Base-by-base conservation (phyloP, 1,140 invertebrate species). In the Caenorhabditis latens region DNA sequence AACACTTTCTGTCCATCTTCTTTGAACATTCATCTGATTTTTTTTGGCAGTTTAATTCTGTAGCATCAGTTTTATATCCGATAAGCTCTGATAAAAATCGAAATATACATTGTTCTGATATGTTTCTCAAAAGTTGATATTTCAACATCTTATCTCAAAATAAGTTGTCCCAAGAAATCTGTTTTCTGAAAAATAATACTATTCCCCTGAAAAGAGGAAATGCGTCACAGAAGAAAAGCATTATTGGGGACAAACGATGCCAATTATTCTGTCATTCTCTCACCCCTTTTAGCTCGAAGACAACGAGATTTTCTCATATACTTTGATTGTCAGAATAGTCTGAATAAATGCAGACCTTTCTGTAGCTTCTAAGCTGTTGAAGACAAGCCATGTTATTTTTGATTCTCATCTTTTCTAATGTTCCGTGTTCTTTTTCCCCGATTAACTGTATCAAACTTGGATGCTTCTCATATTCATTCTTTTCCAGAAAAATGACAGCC, bases 231-330 rank as follows among this genome's bases (percentile, higher is more conserved):
- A 32, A 32, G n/a, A n/a, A 32, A 32, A 2, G 2, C 32, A 32
- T 32, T 32, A 32, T 14, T 7, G 8, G 19, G 21, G 32, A 8
- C 21, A 67, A 79, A 79, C 46, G 43, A 79, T 79, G 71, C 71
- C 71, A 79, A 79, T 79, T 79, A 79, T 79, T 50, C 16, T 79
- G 71, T 79, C 71, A 79, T 79, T 79, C 71, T 50, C 43, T 50
- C n/a, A 24, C 65, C 7, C n/a, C 14, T 58, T 19, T 14, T 58
- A n/a, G 14, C 16, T 58, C 14, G 6, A 19, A 7, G 14, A 32
- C 0, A 32, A 32, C 32, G 32, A 32, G 32, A 32, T 32, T 32
- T 32, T 32, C 32, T 32, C 32, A 32, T 32, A 32, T 32, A 32
- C 32, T 32, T 32, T 32, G 32, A 32, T 32, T 32, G 32, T 32